Evolutionary conservation across 2,797 vertebrate species (phyloP), one percentile per base, ranked within the genome.

Genomic region (Hippopotamyrus pictus): DNA sequence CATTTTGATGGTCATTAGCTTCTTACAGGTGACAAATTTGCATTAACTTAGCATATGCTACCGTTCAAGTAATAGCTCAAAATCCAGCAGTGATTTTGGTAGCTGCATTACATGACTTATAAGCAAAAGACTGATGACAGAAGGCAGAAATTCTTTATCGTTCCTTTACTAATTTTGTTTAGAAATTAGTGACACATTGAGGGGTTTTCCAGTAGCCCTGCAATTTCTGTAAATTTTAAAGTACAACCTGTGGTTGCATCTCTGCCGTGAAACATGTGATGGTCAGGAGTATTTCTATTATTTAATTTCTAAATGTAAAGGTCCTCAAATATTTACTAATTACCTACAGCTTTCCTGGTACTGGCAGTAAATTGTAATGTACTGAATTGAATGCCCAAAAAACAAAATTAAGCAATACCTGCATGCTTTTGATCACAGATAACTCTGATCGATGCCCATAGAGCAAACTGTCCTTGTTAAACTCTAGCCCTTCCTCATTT

Each of bases 1-100:
- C 88, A 99, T 99, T 96, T 97, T 99, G 94, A 99, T 99, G 98
- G 98, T 97, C 94, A 99, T 99, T 95, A 99, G 98, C 94, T 99
- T 99, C 93, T 94, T 99, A n/a, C 98, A 99, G 98, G 98, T 99
- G 95, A 76, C 0, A 46, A 59, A 22, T 83, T 41, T 48, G 57
- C 14, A 1, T 44, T 33, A 11, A 65, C 19, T 41, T 76, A 41
- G 29, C 33, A 19, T 41, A 19, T 37, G 69, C 12, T 37, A 73
- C 41, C 46, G 19, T 17, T 76, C 14, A 76, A 37, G 25, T 82
- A 44, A 46, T 82, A 44, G 19, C 41, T 82, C 41, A 73, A 12
- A 41, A 19, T 76, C 69, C 33, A 76, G 41, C 73, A n/a, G 17
- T 79, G 17, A 46, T 82, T 82, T 82, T 82, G 17, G 19, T 62